Conservation (phyloP, 2,888 invertebrate genomes). For the Philonicus albiceps region DNA sequence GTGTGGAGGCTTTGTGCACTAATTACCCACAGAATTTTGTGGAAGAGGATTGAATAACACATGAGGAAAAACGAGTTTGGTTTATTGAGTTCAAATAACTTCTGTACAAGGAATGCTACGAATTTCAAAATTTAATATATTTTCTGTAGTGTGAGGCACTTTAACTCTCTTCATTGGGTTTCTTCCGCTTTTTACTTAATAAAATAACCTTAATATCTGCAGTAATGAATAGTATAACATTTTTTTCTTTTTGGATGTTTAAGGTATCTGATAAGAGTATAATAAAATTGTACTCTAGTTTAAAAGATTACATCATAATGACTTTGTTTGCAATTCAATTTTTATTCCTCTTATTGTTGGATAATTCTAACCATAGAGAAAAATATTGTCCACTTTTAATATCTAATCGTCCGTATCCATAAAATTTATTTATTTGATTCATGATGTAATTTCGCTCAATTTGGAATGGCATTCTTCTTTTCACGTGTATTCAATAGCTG, state of each 20-base stretch:
- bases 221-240: neutral
- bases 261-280: too few species aligned
- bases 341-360: neutral
- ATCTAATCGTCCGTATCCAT: neutral
- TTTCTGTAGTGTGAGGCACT: neutral
- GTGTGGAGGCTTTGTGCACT: neutral
- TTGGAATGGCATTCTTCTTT: neutral
- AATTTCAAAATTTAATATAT: neutral
- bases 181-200: neutral
- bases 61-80: neutral
- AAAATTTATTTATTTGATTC: neutral
- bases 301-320: too few species aligned
- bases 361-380: neutral
- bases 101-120: neutral
- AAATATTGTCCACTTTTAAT: neutral
- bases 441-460: neutral
- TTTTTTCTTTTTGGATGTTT: too few species aligned
- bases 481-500: neutral
- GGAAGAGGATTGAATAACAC: neutral
- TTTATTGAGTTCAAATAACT: slow-evolving; percentile 1
- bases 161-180: neutral
- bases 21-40: neutral
- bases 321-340: too few species aligned
- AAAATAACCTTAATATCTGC: too few species aligned
- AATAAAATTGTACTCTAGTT: too few species aligned